Conservation (phyloP, 2,888 invertebrate genomes). For the Harmothoe impar region DNA sequence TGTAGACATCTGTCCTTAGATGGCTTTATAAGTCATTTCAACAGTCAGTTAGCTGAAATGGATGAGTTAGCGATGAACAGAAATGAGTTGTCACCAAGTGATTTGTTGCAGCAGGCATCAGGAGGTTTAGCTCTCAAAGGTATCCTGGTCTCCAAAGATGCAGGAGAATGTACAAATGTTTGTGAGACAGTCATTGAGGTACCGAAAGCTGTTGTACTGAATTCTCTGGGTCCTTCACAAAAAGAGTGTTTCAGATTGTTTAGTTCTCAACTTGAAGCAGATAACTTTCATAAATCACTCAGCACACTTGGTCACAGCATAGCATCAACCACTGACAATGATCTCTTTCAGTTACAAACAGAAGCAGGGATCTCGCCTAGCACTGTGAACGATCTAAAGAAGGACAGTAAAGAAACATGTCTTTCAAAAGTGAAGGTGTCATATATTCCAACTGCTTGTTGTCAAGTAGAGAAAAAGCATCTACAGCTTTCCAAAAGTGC, state of each 20-base stretch:
- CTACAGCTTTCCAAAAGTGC: neutral
- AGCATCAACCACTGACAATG: neutral
- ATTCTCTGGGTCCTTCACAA: neutral
- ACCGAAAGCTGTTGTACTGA: neutral
- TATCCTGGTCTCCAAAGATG: conserved; percentile 8
- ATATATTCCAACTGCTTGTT: neutral
- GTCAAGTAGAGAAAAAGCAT: neutral
- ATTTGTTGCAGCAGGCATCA: neutral
- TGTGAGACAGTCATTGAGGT: neutral
- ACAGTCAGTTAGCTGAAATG: neutral
- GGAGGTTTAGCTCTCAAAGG: conserved; percentile 8
- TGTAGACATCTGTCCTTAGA: neutral
- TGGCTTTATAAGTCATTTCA: neutral
- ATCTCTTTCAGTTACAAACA: neutral
- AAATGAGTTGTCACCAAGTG: neutral
- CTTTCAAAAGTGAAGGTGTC: neutral
- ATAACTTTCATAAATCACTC: neutral
- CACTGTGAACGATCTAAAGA: neutral
- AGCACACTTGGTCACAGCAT: neutral
- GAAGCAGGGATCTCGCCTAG: neutral
- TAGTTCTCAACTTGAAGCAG: neutral
- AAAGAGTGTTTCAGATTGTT: neutral
- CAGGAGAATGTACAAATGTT: neutral
- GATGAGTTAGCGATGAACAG: neutral
- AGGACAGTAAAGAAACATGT: neutral